phyloP scores from a whole-genome alignment of 2,888 invertebrate species.

The Heteromurus nitidus region DNA sequence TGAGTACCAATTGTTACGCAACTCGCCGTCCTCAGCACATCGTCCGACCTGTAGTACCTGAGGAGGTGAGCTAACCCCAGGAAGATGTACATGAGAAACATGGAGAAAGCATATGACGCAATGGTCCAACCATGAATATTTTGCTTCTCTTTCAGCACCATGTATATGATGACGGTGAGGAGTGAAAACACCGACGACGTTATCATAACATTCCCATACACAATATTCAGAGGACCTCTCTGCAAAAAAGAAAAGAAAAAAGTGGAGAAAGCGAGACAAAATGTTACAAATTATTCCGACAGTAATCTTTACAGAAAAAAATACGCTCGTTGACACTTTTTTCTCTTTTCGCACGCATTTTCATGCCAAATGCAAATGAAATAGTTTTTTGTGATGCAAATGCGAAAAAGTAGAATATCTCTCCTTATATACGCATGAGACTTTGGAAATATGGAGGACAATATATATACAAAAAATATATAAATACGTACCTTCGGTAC shows the following conservation, averaged over 20 bases:
- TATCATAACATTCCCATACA: conserved; percentile 66
- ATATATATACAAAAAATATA: neutral
- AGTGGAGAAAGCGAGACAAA: neutral
- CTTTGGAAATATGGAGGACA: neutral
- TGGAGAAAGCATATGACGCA: conserved; percentile 54
- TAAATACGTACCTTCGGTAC: conserved; percentile 26
- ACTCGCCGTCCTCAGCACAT: conserved; percentile 54
- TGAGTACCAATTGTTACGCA: conserved; percentile 65
- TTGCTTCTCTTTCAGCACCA: conserved; percentile 60
- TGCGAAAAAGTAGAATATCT: conserved; percentile 7
- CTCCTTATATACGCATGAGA: neutral
- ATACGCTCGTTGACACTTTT: conserved; percentile 16
- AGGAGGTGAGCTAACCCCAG: conserved; percentile 64
- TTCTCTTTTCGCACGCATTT: neutral
- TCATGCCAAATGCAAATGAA: too few relatives aligned
- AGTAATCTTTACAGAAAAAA: conserved; percentile 27
- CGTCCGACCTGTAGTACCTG: conserved; percentile 59
- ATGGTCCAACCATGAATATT: conserved; percentile 65
- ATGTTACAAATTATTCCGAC: conserved; percentile 45
- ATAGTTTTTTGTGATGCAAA: conserved; percentile 22
- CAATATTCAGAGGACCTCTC: conserved; percentile 60
- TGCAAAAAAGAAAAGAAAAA: conserved; percentile 14
- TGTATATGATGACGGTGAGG: conserved; percentile 55
- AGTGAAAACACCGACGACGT: conserved; percentile 61
- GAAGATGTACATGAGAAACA: conserved; percentile 68